Base-by-base conservation (phyloP, 1,140 invertebrate species). In the Drosophila saltans region DNA sequence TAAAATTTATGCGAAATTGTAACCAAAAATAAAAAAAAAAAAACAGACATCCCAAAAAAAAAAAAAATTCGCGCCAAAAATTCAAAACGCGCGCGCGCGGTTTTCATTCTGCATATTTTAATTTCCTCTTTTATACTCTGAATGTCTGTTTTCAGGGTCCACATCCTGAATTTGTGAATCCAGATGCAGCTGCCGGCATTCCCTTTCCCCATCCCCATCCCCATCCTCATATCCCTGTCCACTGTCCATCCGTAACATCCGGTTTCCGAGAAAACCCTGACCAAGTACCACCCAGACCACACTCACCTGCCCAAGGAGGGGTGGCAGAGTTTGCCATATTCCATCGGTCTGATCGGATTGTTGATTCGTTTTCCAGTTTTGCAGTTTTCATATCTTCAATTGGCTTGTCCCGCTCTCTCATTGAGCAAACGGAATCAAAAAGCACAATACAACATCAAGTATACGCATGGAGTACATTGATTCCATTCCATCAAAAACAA, bases 91-190 rank as follows among this genome's bases (percentile, higher is more conserved):
- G 81, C 73, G 83, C 83, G 83, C 81, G 81, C 73, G 83, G 84
- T 88, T 88, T 88, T 88, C 68, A 73, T 77, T 83, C 70, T 78
- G 83, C 83, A 88, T 88, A 88, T 88, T 88, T 88, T 88, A 88
- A 88, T 88, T 88, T 88, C 83, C 83, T 88, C 84, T 88, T 88
- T 86, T 86, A 80, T 88, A 67, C 71, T 75, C 63, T 52, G 45
- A 26, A 26, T 52, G 8, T 52, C 41, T 74, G 57, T 33, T 39
- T 36, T 28, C 24, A 24, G 26, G 52, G n/a, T 30, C 28, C 45
- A 21, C 45, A 55, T 30, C 62, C 24, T 43, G 4, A 7, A 59
- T 56, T 40, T 56, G 26, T 59, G 60, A 79, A 73, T 85, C 82
- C 78, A 76, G 82, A 68, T 74, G 85, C 81, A 77, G 66, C 68